These are phyloP conservation scores for Solen grandis DNA, from an alignment of 1,140 invertebrate species.

Conservation along the genomic window DNA sequence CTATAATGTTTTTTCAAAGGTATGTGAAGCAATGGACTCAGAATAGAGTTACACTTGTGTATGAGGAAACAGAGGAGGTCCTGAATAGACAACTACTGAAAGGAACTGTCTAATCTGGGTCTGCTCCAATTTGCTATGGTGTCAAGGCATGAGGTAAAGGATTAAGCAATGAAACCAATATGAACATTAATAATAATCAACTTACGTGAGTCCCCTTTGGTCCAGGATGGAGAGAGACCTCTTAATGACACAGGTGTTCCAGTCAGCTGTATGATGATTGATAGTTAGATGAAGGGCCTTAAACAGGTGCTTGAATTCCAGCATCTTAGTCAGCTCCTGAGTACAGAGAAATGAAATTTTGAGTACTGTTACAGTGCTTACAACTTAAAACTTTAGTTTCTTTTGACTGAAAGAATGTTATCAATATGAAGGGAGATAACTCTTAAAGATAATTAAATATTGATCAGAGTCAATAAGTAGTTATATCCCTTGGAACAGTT, in stretches of 20 bases:
- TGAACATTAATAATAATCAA: not conserved
- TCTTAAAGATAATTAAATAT: not conserved
- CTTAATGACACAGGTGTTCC: slow-evolving; percentile 69
- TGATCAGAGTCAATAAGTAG: not conserved
- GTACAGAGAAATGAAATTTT: slow-evolving; percentile 12
- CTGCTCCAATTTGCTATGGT: not conserved
- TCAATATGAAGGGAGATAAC: not conserved
- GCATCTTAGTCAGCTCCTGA: slow-evolving; percentile 66
- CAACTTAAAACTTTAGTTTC: not conserved
- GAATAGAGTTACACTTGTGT: too few relatives aligned
- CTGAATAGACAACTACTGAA: not conserved
- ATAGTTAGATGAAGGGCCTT: slow-evolving; percentile 66
- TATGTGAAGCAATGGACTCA: too few relatives aligned
- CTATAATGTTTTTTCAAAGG: too few relatives aligned
- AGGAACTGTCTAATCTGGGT: not conserved
- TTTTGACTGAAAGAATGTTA: not conserved
- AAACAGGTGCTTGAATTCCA: slow-evolving; percentile 69
- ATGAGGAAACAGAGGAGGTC: not conserved
- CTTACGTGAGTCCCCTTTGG: slow-evolving; percentile 66
- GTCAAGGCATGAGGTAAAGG: not conserved
- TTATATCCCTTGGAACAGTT: not conserved
- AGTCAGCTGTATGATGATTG: slow-evolving; percentile 76
- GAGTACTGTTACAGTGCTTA: not conserved
- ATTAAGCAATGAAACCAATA: too few relatives aligned
- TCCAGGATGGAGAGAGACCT: slow-evolving; percentile 60